A percentile compares a stretch with the other conserved stretches of the same genome.
Conservation (phyloP, 2,888 invertebrate genomes). For the Noctua janthe region DNA sequence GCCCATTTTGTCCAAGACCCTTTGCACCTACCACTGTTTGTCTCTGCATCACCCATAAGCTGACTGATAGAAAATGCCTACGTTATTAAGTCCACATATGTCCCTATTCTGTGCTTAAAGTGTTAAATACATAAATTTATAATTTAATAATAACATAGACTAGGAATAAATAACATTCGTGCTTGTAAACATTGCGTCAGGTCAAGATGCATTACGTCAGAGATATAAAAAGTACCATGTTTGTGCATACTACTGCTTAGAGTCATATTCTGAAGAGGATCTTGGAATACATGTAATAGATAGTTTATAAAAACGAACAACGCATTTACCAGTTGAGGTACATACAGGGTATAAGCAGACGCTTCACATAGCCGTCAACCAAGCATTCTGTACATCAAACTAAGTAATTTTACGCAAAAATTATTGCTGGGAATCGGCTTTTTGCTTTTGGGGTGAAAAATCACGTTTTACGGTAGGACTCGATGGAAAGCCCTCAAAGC, state of each 20-base stretch:
- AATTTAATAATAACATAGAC: neutral
- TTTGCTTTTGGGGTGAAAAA: no score
- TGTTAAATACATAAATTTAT: neutral
- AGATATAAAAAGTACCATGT: constrained; percentile 26
- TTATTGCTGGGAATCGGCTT: no score
- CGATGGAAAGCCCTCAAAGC: no score
- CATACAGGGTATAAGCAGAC: no score
- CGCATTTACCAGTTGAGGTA: neutral
- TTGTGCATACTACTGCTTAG: neutral
- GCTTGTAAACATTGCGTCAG: constrained; percentile 49
- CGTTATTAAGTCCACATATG: neutral
- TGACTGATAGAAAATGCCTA: neutral
- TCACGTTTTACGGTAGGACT: no score
- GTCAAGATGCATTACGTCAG: constrained; percentile 53
- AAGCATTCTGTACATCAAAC: no score
- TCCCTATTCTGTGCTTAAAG: neutral
- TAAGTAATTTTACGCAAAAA: no score
- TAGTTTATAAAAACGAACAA: neutral
- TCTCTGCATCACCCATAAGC: neutral
- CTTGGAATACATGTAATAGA: neutral
- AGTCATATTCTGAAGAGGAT: constrained; percentile 7
- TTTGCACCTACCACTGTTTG: neutral
- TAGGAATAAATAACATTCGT: constrained; percentile 13
- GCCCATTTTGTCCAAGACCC: neutral
- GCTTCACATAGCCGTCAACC: no score